A percentile compares a stretch with the other conserved stretches of the same genome.
phyloP scores from a whole-genome alignment of 2,113 vertebrate species.

The Crotalus tigris region DNA sequence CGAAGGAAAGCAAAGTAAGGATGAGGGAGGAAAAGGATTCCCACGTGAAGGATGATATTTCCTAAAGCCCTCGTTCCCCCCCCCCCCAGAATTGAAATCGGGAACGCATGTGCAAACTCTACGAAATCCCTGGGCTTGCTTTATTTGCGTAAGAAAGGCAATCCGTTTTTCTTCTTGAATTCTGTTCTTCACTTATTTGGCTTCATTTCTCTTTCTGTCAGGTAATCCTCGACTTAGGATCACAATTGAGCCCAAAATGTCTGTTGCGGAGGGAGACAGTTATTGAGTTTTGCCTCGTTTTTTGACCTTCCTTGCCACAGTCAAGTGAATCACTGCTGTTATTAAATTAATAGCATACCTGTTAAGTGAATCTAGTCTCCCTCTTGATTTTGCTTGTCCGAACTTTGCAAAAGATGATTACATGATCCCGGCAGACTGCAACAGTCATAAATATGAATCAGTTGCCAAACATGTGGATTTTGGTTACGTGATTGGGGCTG shows the following conservation, averaged over 20 bases:
- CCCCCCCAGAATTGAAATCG: not conserved
- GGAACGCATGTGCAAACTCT: not conserved
- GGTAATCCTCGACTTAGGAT: not conserved
- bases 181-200: not conserved
- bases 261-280: not conserved
- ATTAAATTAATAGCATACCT: not conserved
- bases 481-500: not conserved
- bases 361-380: not conserved
- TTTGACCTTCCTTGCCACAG: not conserved
- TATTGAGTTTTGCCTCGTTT: not conserved
- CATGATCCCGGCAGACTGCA: no score
- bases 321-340: not conserved
- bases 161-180: not conserved
- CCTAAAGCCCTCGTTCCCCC: not conserved
- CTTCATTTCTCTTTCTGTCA: not conserved
- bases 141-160: not conserved
- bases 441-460: no score
- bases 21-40: not conserved
- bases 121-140: not conserved
- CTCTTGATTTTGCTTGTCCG: not conserved
- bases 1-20: not conserved
- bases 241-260: not conserved
- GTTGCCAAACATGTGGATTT: not conserved
- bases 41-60: not conserved
- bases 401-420: not conserved